These are phyloP conservation scores for Abrostola triplasia DNA, from an alignment of 2,888 invertebrate species.

Conservation along the genomic window DNA sequence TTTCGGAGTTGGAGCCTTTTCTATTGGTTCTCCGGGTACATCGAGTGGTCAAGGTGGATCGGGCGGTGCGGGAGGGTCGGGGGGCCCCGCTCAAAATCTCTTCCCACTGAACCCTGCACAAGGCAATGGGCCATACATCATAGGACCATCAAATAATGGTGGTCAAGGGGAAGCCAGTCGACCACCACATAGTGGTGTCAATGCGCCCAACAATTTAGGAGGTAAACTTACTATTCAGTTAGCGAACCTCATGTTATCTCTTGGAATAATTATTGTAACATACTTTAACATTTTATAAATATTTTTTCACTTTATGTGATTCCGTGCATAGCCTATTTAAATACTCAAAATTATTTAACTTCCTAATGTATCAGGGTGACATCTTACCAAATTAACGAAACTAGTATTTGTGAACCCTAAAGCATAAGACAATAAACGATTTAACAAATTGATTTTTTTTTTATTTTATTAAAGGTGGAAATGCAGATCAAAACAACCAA, in stretches of 20 bases:
- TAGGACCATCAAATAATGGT: background rate
- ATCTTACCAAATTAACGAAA: background rate
- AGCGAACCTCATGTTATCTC: background rate
- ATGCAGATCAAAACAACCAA: slow-evolving; percentile 9
- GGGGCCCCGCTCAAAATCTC: background rate
- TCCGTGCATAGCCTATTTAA: no score
- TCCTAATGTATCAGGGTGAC: no score
- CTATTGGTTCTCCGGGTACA: slow-evolving; percentile 4
- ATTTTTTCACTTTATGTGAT: background rate
- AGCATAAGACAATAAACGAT: slow-evolving; percentile 2
- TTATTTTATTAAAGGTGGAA: slow-evolving; percentile 19
- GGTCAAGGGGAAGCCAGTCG: background rate
- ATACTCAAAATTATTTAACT: no score
- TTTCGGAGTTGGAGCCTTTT: slow-evolving; percentile 35
- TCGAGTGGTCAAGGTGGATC: no score
- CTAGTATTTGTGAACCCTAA: background rate
- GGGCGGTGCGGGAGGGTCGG: no score
- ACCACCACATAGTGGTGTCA: background rate
- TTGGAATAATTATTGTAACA: background rate
- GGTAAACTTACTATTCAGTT: slow-evolving; percentile 16
- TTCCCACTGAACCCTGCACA: background rate
- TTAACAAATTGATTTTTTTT: background rate
- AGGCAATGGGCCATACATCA: background rate
- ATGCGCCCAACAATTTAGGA: slow-evolving; percentile 1
- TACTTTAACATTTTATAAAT: background rate